Base-by-base conservation (phyloP, 2,888 invertebrate species). In the Acrocera orbiculus region DNA sequence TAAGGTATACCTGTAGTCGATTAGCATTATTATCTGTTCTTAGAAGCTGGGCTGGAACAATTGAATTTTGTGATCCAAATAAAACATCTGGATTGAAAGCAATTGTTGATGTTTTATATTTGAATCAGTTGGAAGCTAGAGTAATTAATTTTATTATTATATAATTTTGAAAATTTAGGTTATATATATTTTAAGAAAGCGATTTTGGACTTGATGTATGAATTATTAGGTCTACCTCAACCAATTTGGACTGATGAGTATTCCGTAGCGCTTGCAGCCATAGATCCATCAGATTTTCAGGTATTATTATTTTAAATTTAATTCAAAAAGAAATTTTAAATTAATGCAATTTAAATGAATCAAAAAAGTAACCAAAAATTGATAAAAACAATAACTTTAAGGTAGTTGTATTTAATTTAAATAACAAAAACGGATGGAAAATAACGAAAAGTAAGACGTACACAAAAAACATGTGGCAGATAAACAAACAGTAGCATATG, bases 171-270 rank as follows among this genome's bases (percentile, higher is more conserved):
- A 19, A 19, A 7, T 2, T 19, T 19, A 26, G 13, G 6, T 11
- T 6, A 7, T 9, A 27, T 17, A 26, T 26, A 20, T 9, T 58
- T 64, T 5, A 58, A 87, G 86, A 82, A 86, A 71, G 86, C 87
- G 32, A 78, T 93, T 49, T 63, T 95, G 56, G 92, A 93, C 61
- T 67, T 93, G 41, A 64, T 95, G 27, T 93, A 85, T 55, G 92
- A 93, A 56, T 62, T 95, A 37, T 71, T 93, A 46, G 79, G 83
- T 37, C 63, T 93, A 43, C 80, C 82, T 27, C 73, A 86, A 53
- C 90, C 90, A 1, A 78, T 78, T 48, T 92, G 89, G 89, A 87
- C 89, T 2, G 87, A 87, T 49, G 89, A 93, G 57, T 79, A 90
- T 46, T 76, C 78, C 27, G 78, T 83, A 24, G 92, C 92, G 2